Evolutionary conservation across 2,113 vertebrate genomes (phyloP), one percentile per base, ranked within the genome.

Genomic region (Alligator mississippiensis): DNA sequence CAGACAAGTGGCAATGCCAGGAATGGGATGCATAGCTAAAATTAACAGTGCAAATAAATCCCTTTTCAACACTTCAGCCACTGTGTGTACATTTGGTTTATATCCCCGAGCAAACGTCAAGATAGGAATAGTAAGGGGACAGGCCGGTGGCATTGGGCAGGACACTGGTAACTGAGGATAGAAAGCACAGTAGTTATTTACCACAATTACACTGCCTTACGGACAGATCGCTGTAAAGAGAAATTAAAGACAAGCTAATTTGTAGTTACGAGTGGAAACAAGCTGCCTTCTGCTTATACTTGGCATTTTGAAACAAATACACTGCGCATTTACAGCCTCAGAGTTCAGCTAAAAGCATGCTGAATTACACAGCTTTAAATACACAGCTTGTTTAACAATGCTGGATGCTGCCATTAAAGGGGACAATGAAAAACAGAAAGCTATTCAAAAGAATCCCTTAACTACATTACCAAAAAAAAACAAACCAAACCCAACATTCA

Each of bases 11-110:
- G 77, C 80, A 79, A 66, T 92, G 86, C 87, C 76, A 70, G 63
- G 92, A 85, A 85, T 2, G 74, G 74, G 18, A 82, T 83, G 79
- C 38, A 75, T 5, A 28, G 83, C 81, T 92, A 93, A 77, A 90
- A 74, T 62, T 87, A 89, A 76, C 78, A 89, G 66, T 59, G 82
- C 90, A 94, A 90, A 95, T 90, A 95, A 96, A 96, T 81, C 78
- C 80, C 80, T 84, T 85, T 94, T 63, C 87, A 58, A 11, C 59
- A 80, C 83, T 94, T 76, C 94, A 95, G 84, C 75, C 85, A 28
- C 82, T 66, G 80, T 12, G 80, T 12, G 85, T 85, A 5, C 24
- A 28, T 92, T 92, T 93, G 92, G 74, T 84, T 97, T 97, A 72
- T 83, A 15, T 81, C 59, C 63, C 0, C 0, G 7, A 47, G 24